phyloP scores from a whole-genome alignment of 2,888 invertebrate species.

The Philhelius pedissequus region DNA sequence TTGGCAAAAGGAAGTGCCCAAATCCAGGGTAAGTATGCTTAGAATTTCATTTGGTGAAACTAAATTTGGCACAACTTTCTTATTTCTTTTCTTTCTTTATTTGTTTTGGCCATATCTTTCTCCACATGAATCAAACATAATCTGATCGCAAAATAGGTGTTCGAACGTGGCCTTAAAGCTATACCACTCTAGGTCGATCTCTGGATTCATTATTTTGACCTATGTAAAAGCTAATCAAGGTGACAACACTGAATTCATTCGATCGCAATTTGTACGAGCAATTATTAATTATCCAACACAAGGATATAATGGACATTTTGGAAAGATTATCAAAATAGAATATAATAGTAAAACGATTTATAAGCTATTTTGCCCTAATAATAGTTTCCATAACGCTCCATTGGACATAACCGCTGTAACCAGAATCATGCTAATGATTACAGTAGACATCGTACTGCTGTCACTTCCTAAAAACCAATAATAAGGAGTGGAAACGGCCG shows the following conservation, averaged over 20 bases:
- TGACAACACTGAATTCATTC: slow-evolving; percentile 87
- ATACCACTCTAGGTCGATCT: slow-evolving; percentile 98
- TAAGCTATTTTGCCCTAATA: no score
- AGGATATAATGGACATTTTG: slow-evolving; percentile 94
- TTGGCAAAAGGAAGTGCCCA: slow-evolving; percentile 46
- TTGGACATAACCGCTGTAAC: no score
- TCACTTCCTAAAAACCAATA: slow-evolving; percentile 50
- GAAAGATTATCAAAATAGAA: no score
- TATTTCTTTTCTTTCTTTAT: slow-evolving; percentile 71
- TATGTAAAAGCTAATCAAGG: slow-evolving; percentile 88
- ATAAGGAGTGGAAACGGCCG: slow-evolving; percentile 53
- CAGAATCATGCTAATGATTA: no score
- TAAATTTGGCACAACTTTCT: slow-evolving; percentile 72
- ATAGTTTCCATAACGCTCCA: no score
- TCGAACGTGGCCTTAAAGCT: slow-evolving; percentile 96
- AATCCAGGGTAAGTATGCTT: slow-evolving; percentile 73
- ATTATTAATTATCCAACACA: slow-evolving; percentile 93
- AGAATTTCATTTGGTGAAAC: slow-evolving; percentile 72
- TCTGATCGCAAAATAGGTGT: slow-evolving; percentile 84
- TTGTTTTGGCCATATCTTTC: slow-evolving; percentile 63
- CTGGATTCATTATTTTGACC: slow-evolving; percentile 97
- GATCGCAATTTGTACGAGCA: slow-evolving; percentile 93
- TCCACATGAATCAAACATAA: slow-evolving; percentile 65
- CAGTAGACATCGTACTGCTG: no score
- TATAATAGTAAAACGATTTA: no score